These are phyloP conservation scores for Bambusicola thoracicus DNA, from an alignment of 2,113 vertebrate species.

Conservation along the genomic window DNA sequence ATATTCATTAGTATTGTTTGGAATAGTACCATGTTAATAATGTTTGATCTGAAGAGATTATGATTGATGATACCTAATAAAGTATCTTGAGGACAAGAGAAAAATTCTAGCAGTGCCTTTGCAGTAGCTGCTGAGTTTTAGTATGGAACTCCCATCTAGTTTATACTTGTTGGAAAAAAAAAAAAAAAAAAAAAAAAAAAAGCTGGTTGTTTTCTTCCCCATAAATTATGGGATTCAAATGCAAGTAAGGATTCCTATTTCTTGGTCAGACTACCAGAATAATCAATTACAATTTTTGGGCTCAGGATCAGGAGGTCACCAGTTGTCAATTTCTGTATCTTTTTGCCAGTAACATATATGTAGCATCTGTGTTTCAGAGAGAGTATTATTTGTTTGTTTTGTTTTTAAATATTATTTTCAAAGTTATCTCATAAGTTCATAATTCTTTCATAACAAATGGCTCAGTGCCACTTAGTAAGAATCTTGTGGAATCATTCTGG, in stretches of 20 bases:
- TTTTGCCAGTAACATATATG: background rate
- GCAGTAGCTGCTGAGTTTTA: background rate
- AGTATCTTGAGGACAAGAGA: background rate
- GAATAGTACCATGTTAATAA: no score
- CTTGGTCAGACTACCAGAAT: background rate
- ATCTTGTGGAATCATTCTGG: background rate
- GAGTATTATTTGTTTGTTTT: no score
- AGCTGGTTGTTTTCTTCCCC: accelerated
- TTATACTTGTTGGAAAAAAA: background rate
- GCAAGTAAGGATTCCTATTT: background rate
- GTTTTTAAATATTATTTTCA: no score
- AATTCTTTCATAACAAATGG: background rate
- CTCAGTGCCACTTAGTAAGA: background rate
- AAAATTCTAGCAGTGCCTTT: background rate
- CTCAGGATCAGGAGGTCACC: background rate
- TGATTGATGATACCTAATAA: background rate
- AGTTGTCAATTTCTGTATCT: background rate
- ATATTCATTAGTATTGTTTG: background rate
- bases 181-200: background rate
- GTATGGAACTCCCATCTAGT: background rate
- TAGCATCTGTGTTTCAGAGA: background rate
- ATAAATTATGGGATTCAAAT: background rate
- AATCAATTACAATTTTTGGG: background rate
- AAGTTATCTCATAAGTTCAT: no score
- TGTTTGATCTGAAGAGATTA: background rate